Conservation (phyloP, 2,797 vertebrate genomes). For the Microcaecilia unicolor region DNA sequence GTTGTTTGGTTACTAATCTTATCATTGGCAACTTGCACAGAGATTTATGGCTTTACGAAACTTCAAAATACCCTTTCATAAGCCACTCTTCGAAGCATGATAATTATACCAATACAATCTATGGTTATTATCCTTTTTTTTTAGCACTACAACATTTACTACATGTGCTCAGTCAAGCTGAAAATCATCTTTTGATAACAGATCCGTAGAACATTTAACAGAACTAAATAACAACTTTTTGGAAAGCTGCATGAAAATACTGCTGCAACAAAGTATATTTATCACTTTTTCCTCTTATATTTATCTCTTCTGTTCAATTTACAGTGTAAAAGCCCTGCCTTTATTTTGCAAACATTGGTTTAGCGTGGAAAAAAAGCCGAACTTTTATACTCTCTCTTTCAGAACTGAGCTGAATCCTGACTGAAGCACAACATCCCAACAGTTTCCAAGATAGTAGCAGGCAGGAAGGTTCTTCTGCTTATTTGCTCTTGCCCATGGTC, state of each 20-base stretch:
- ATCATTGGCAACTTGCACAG: slow-evolving; percentile 34
- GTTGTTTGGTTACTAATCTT: slow-evolving; percentile 27
- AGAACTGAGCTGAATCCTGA: too few relatives aligned
- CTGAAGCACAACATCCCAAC: too few relatives aligned
- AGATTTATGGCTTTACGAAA: slow-evolving; percentile 43
- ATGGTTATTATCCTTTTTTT: slow-evolving; percentile 47
- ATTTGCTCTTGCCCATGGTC: too few relatives aligned
- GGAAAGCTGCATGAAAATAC: slow-evolving; percentile 53
- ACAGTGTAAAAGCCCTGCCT: too few relatives aligned
- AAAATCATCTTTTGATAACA: slow-evolving; percentile 68
- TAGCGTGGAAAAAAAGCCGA: too few relatives aligned
- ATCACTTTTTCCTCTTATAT: too few relatives aligned
- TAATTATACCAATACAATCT: slow-evolving; percentile 54
- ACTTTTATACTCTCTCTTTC: too few relatives aligned
- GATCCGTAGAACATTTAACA: slow-evolving; percentile 51
- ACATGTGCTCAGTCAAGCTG: slow-evolving; percentile 56
- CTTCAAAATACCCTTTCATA: slow-evolving; percentile 43
- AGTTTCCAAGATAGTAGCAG: too few relatives aligned
- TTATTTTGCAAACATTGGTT: too few relatives aligned
- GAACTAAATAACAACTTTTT: slow-evolving; percentile 51
- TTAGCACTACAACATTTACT: slow-evolving; percentile 49
- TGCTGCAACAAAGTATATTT: too few relatives aligned
- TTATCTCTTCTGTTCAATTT: too few relatives aligned
- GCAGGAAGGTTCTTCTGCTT: too few relatives aligned
- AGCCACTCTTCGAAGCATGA: slow-evolving; percentile 39